Evolutionary conservation across 2,888 invertebrate species (phyloP).

Genomic region (Diachrysia chrysitis): DNA sequence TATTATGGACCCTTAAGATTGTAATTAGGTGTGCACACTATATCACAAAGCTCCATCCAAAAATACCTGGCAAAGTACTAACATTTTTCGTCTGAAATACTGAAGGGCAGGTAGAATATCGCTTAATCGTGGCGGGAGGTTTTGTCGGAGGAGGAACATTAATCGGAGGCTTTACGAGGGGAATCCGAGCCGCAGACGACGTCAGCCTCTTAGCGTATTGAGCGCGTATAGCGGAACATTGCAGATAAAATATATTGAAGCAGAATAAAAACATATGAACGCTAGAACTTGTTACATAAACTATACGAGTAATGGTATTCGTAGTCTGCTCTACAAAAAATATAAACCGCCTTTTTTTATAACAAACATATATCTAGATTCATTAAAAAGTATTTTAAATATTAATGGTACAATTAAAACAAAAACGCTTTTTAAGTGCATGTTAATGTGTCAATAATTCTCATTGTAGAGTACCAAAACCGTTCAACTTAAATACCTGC

Average conservation of each 20-base stretch:
- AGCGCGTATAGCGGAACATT: slow-evolving; percentile 62
- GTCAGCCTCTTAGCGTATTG: slow-evolving; percentile 67
- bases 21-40: slow-evolving; percentile 38
- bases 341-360: background rate
- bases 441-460: slow-evolving; percentile 31
- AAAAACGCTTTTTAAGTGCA: slow-evolving; percentile 19
- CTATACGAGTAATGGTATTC: background rate
- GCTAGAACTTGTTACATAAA: slow-evolving; percentile 1
- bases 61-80: slow-evolving; percentile 50
- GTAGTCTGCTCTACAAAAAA: slow-evolving; percentile 1
- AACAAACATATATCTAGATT: background rate
- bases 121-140: slow-evolving; percentile 82
- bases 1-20: background rate
- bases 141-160: slow-evolving; percentile 77
- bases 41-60: slow-evolving; percentile 40
- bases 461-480: slow-evolving; percentile 18
- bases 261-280: slow-evolving; percentile 29
- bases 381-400: slow-evolving; percentile 6
- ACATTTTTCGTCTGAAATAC: slow-evolving; percentile 68
- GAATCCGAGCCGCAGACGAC: slow-evolving; percentile 78
- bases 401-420: slow-evolving; percentile 16
- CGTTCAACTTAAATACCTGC: slow-evolving; percentile 33
- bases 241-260: slow-evolving; percentile 57
- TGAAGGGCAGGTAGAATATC: slow-evolving; percentile 77
- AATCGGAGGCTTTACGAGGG: slow-evolving; percentile 85